A percentile compares a stretch with the other conserved stretches of the same genome.
phyloP scores from a whole-genome alignment of 2,888 invertebrate species.

The Trisateles emortualis region DNA sequence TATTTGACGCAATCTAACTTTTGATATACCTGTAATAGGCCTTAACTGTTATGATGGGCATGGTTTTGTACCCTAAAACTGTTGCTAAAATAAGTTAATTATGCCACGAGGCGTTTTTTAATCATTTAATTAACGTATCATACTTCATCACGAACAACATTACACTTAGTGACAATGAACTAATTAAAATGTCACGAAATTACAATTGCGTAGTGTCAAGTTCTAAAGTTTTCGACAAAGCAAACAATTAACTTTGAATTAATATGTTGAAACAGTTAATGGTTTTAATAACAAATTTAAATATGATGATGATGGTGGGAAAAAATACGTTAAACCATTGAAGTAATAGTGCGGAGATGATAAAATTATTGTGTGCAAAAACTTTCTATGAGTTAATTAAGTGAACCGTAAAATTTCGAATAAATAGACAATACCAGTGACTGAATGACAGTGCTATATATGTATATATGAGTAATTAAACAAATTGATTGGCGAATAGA shows the following conservation, averaged over 20 bases:
- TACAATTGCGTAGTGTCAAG: constrained; percentile 13
- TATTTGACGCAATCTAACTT: no score
- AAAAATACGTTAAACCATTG: constrained; percentile 9
- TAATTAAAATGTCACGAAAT: constrained; percentile 24
- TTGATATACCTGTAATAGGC: no score
- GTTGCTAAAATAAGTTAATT: background rate
- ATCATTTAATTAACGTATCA: background rate
- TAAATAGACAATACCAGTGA: constrained; percentile 20
- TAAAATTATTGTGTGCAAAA: constrained; percentile 18
- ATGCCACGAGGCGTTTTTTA: background rate
- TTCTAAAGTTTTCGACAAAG: constrained; percentile 21
- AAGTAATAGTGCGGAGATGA: constrained; percentile 16
- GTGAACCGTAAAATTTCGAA: constrained; percentile 23
- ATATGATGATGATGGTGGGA: constrained; percentile 33
- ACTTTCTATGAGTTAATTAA: constrained; percentile 34
- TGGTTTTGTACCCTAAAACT: background rate
- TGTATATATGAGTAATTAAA: constrained; percentile 34
- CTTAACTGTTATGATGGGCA: no score
- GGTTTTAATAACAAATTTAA: constrained; percentile 14
- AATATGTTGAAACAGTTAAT: constrained; percentile 27
- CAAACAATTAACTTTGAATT: constrained; percentile 12
- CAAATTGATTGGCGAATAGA: constrained; percentile 32
- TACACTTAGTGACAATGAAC: constrained; percentile 8
- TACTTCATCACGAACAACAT: constrained; percentile 7
- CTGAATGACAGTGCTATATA: constrained; percentile 22